These are phyloP conservation scores for Thamnaconus septentrionalis DNA, from an alignment of 2,113 vertebrate genomes.

Conservation along the genomic window DNA sequence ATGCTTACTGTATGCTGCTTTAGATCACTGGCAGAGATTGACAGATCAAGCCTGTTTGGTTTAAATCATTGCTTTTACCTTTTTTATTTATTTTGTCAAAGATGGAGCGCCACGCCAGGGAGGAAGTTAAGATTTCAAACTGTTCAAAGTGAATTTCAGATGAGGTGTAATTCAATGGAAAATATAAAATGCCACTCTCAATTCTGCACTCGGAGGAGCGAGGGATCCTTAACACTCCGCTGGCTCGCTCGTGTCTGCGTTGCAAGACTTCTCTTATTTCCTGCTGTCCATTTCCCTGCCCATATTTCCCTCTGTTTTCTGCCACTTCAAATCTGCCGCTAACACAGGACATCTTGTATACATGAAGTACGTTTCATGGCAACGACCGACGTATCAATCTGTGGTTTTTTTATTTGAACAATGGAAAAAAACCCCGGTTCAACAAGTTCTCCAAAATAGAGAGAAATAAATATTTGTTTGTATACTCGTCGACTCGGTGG, in stretches of 20 bases:
- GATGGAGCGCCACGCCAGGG: slow-evolving; percentile 43
- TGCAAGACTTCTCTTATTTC: slow-evolving; percentile 16
- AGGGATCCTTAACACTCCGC: slow-evolving; percentile 26
- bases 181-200: slow-evolving; percentile 64
- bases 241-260: slow-evolving; percentile 21
- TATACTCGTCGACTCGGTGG: no score
- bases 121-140: slow-evolving; percentile 68
- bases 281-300: slow-evolving; percentile 3
- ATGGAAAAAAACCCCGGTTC: no score
- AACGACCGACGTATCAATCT: no score
- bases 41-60: slow-evolving; percentile 58
- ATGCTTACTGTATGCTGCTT: slow-evolving; percentile 10
- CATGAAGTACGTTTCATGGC: no score
- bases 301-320: not conserved
- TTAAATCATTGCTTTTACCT: slow-evolving; percentile 48
- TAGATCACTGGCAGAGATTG: slow-evolving; percentile 58
- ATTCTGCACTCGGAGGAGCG: slow-evolving; percentile 38
- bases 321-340: no score
- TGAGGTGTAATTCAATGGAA: slow-evolving; percentile 69
- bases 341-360: no score
- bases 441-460: no score
- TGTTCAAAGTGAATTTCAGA: slow-evolving; percentile 72
- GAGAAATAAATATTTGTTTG: no score
- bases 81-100: slow-evolving; percentile 41
- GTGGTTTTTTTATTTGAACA: no score